Conservation (phyloP, 2,888 invertebrate genomes). For the Ophion ventricosus region DNA sequence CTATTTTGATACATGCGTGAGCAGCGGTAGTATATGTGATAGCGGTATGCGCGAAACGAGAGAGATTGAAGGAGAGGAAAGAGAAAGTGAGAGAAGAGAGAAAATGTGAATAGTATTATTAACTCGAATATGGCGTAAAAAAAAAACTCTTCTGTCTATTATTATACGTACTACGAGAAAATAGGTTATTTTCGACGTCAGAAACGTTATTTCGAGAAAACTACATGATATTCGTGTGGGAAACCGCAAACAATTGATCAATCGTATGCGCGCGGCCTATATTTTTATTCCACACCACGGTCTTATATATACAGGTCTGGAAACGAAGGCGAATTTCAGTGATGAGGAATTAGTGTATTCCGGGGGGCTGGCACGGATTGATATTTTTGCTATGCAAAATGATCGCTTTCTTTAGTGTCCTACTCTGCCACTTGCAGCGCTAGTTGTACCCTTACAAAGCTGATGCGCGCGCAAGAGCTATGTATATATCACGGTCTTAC, state of each 20-base stretch:
- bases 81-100: background rate
- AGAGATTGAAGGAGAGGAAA: background rate
- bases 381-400: too few species aligned
- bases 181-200: conserved; percentile 7
- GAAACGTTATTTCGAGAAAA: background rate
- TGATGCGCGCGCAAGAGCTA: too few species aligned
- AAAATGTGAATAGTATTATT: background rate
- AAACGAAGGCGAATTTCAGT: too few species aligned
- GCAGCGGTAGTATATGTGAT: conserved; percentile 9
- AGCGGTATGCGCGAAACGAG: conserved; percentile 14
- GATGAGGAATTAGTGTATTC: too few species aligned
- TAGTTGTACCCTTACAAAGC: too few species aligned
- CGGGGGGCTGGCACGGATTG: too few species aligned
- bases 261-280: too few species aligned
- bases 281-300: too few species aligned
- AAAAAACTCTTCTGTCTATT: background rate
- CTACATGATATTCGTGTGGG: background rate
- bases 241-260: conserved; percentile 40
- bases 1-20: conserved; percentile 77
- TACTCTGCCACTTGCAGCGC: too few species aligned
- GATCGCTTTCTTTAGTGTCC: too few species aligned
- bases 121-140: background rate
- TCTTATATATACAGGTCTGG: too few species aligned
- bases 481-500: too few species aligned
- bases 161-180: conserved; percentile 5